Percentiles rank a stretch among this genome's conserved stretches.
Evolutionary conservation across 2,797 vertebrate species (phyloP).

Genomic region (Aselliscus stoliczkanus): DNA sequence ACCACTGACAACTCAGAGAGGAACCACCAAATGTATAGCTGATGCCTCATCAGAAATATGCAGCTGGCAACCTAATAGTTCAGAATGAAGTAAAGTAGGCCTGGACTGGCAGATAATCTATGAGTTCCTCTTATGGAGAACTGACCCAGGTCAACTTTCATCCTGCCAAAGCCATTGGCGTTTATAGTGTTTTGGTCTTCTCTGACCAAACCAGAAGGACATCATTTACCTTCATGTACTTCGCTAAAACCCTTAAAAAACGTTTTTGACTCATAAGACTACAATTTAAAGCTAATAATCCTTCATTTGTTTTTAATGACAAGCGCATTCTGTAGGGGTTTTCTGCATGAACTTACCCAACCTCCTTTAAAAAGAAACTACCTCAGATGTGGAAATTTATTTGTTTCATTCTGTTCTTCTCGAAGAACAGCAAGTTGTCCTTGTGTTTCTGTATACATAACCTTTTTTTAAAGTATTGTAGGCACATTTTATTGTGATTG

Average conservation of each 20-base stretch:
- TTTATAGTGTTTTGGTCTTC: background rate
- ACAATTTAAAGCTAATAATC: slow-evolving; percentile 36
- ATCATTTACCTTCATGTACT: slow-evolving; percentile 10
- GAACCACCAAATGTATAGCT: background rate
- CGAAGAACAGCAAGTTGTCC: slow-evolving; percentile 39
- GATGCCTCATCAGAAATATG: background rate
- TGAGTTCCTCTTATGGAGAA: background rate
- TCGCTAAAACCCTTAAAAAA: slow-evolving; percentile 32
- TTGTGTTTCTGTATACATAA: background rate
- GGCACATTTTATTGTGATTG: background rate
- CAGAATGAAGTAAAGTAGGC: background rate
- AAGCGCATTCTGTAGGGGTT: background rate
- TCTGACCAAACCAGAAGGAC: background rate
- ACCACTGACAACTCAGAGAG: background rate
- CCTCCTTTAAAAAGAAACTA: slow-evolving; percentile 50
- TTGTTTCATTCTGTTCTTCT: slow-evolving; percentile 38
- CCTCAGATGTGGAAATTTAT: slow-evolving; percentile 44
- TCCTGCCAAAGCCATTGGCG: background rate
- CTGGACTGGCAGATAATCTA: background rate
- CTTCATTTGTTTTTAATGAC: slow-evolving; percentile 50
- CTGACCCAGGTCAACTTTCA: background rate
- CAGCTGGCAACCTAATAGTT: background rate
- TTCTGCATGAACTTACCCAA: slow-evolving; percentile 38
- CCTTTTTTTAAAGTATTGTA: background rate
- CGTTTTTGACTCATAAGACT: slow-evolving; percentile 37